Evolutionary conservation across 2,113 vertebrate species (phyloP).

Genomic region (Peromyscus leucopus): DNA sequence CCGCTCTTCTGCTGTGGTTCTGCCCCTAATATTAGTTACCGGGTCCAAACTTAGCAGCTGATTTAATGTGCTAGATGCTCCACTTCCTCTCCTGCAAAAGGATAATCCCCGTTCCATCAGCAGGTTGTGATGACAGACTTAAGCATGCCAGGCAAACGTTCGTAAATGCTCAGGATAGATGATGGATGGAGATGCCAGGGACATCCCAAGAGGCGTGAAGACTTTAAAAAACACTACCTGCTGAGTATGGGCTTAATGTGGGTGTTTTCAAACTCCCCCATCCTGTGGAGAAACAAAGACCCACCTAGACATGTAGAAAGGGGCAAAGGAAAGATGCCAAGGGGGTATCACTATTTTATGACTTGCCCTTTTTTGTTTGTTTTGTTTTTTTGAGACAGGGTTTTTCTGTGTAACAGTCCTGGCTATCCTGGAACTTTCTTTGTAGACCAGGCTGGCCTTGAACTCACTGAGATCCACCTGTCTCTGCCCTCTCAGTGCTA

Average conservation of each 20-base stretch:
- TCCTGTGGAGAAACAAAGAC: neutral
- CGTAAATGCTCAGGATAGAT: neutral
- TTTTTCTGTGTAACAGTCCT: neutral
- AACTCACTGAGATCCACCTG: neutral
- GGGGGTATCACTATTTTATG: neutral
- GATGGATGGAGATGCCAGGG: neutral
- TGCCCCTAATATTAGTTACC: neutral
- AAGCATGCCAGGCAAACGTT: neutral
- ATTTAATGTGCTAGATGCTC: neutral
- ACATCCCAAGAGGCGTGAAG: neutral
- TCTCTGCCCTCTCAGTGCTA: neutral
- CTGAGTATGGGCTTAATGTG: neutral
- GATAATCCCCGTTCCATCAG: neutral
- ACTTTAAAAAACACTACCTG: conserved; percentile 36
- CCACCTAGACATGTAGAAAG: neutral
- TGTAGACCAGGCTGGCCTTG: neutral
- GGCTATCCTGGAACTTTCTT: neutral
- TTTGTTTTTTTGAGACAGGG: neutral
- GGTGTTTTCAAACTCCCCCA: neutral
- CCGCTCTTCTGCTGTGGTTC: neutral
- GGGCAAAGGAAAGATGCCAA: neutral
- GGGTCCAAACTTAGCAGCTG: neutral
- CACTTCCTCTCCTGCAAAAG: neutral
- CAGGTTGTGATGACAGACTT: neutral
- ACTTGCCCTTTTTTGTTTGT: neutral